phyloP scores from a whole-genome alignment of 2,797 vertebrate genomes.

The Euthynnus affinis region DNA sequence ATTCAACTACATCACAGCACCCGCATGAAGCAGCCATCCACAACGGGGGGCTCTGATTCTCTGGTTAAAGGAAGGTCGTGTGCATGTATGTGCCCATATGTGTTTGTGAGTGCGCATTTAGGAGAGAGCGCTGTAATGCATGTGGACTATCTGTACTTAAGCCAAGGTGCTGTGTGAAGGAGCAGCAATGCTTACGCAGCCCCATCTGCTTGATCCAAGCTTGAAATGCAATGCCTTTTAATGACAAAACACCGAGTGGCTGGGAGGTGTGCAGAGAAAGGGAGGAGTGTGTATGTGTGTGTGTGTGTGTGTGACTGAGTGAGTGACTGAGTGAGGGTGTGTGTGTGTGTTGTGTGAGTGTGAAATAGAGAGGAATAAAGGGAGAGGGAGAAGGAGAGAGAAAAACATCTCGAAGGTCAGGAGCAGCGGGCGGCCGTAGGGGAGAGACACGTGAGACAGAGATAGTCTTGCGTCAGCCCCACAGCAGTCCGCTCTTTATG shows the following conservation, averaged over 20 bases:
- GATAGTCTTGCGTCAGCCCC: constrained; percentile 87
- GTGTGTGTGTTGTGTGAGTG: constrained; percentile 61
- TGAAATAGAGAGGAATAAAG: constrained; percentile 84
- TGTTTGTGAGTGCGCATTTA: constrained; percentile 47
- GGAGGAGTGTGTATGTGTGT: constrained; percentile 41
- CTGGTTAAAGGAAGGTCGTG: constrained; percentile 59
- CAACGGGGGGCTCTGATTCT: constrained; percentile 52
- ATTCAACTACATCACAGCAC: constrained; percentile 58
- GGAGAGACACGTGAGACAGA: constrained; percentile 86
- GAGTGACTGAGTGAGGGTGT: background rate
- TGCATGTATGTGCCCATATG: constrained; percentile 22
- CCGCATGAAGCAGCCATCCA: constrained; percentile 62
- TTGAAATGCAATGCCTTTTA: constrained; percentile 84
- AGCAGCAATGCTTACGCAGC: constrained; percentile 76
- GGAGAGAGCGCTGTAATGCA: constrained; percentile 59
- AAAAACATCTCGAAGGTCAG: constrained; percentile 90
- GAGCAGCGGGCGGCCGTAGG: constrained; percentile 86
- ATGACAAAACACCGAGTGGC: constrained; percentile 83
- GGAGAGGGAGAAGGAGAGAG: constrained; percentile 81
- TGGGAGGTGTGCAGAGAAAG: constrained; percentile 69
- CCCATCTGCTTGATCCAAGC: constrained; percentile 82
- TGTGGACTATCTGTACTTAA: constrained; percentile 76
- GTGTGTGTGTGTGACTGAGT: constrained; percentile 20
- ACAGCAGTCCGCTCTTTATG: constrained; percentile 79
- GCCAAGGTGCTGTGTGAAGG: constrained; percentile 74